A percentile compares a stretch with the other conserved stretches of the same genome.
phyloP scores from a whole-genome alignment of 1,140 invertebrate species.

The Danaus melanippus region DNA sequence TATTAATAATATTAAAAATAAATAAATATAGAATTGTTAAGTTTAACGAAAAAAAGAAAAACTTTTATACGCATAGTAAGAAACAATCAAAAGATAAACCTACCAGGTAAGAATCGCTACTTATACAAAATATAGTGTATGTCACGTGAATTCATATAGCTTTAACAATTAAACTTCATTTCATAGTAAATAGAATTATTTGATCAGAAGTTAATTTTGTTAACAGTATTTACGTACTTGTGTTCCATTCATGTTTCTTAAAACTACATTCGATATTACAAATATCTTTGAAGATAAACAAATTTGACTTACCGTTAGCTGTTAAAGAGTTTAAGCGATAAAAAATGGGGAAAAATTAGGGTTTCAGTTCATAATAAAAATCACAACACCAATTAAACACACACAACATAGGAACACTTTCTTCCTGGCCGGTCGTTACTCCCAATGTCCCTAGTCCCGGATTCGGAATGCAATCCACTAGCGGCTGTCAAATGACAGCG shows the following conservation, averaged over 20 bases:
- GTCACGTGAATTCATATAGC: too few species aligned
- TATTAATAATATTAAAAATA: too few species aligned
- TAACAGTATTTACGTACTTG: background rate
- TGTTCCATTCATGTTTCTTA: constrained; percentile 12
- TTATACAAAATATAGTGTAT: too few species aligned
- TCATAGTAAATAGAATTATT: too few species aligned
- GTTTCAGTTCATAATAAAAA: constrained; percentile 36
- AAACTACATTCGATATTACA: constrained; percentile 2
- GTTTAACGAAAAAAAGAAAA: too few species aligned
- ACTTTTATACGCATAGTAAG: too few species aligned
- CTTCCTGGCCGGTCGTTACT: constrained; percentile 8
- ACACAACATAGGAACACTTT: constrained; percentile 25
- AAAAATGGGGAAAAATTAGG: constrained; percentile 20
- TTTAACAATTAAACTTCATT: too few species aligned
- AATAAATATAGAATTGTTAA: too few species aligned
- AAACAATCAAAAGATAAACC: too few species aligned
- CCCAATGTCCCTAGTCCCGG: constrained; percentile 10
- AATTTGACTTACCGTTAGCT: constrained; percentile 26
- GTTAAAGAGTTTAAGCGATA: constrained; percentile 3
- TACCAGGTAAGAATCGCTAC: too few species aligned
- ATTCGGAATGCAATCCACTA: constrained; percentile 4
- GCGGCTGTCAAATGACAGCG: constrained; percentile 10
- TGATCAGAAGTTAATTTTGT: too few species aligned
- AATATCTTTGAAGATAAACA: constrained; percentile 9
- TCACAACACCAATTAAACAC: constrained; percentile 36